Percentiles rank a stretch among this genome's conserved stretches.
Evolutionary conservation across 2,113 vertebrate species (phyloP).

Genomic region (Cynopterus brachyotis): DNA sequence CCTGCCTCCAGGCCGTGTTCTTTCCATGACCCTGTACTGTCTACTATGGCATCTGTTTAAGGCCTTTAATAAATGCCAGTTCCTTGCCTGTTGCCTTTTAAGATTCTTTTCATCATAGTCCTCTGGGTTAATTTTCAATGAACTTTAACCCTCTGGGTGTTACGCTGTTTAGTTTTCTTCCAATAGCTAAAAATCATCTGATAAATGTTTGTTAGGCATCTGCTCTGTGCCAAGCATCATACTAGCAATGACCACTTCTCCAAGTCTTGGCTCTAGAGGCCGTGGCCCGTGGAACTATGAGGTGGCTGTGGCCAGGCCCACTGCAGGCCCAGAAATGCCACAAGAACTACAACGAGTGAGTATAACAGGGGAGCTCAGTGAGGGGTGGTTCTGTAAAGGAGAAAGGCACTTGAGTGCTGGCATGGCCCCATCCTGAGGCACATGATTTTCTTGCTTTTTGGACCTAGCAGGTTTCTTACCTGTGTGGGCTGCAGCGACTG

Average conservation of each 20-base stretch:
- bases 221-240: background rate
- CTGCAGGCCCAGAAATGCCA: background rate
- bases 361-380: accelerated
- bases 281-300: background rate
- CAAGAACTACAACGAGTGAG: background rate
- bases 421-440: accelerated
- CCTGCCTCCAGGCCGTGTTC: background rate
- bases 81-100: background rate
- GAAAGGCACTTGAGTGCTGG: accelerated
- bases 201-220: background rate
- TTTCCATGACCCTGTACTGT: accelerated
- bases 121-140: background rate
- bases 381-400: accelerated
- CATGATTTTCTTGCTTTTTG: accelerated
- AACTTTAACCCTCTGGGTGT: background rate
- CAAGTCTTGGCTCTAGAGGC: background rate
- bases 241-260: background rate
- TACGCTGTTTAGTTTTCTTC: background rate
- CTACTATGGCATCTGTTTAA: accelerated
- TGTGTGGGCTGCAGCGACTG: accelerated
- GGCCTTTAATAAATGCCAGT: background rate
- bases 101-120: background rate
- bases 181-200: background rate
- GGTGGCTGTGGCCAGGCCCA: background rate
- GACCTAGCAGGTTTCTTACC: accelerated